These are phyloP conservation scores for Callipepla californica DNA, from an alignment of 2,113 vertebrate species.

Conservation along the genomic window DNA sequence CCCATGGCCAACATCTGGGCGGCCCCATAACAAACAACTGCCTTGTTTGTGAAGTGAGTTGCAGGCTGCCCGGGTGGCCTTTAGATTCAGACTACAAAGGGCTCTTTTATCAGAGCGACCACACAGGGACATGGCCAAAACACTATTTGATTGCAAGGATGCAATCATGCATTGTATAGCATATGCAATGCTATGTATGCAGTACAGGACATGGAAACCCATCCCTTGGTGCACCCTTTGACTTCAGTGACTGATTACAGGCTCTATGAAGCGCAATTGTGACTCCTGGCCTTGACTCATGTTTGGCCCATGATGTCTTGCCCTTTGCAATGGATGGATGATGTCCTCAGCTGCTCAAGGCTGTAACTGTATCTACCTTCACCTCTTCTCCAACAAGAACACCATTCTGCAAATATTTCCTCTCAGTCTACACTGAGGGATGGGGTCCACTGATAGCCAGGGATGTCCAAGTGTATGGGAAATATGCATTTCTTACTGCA, in stretches of 20 bases:
- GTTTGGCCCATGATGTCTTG: background rate
- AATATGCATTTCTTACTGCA: background rate
- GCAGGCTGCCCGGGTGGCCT: background rate
- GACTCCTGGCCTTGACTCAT: background rate
- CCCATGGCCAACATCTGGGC: fast-evolving
- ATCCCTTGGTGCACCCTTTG: background rate
- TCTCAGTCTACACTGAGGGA: background rate
- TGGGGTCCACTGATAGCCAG: fast-evolving
- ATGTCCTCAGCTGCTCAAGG: background rate
- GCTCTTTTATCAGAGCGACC: background rate
- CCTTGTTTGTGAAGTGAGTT: background rate
- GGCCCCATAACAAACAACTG: background rate
- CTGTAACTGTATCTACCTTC: background rate
- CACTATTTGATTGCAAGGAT: fast-evolving
- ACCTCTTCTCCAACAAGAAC: background rate
- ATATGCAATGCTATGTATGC: fast-evolving
- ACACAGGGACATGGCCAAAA: fast-evolving
- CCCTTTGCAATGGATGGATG: background rate
- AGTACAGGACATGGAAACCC: fast-evolving
- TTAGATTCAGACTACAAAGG: background rate
- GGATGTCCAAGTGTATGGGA: background rate
- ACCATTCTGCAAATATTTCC: background rate
- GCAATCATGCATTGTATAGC: fast-evolving
- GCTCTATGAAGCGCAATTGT: too few species aligned
- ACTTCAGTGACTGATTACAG: background rate